Base-by-base conservation (phyloP, 2,797 vertebrate species). In the Pelodytes ibericus region DNA sequence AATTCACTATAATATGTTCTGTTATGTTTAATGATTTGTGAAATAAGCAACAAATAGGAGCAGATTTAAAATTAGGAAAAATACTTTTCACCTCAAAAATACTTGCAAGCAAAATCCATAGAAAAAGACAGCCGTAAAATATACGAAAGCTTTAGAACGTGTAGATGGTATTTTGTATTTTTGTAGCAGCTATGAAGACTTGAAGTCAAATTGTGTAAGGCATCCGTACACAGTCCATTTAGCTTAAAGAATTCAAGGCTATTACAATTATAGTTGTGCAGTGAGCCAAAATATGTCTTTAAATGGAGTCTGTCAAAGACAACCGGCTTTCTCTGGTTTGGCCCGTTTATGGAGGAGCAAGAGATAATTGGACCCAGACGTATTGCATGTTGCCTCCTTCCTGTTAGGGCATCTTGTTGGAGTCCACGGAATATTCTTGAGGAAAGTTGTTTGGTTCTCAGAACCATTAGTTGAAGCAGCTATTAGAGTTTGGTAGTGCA, bases 21-120 rank as follows among this genome's bases (percentile, higher is more conserved):
- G 57, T 63, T 36, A 39, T 69, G 77, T 24, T 56, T 73, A 79
- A 73, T 79, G 76, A 57, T 67, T 68, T 68, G 76, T 79, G 70
- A 79, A 79, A 79, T 56, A 72, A 62, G 25, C 10, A 44, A 16
- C 13, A 13, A 44, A 44, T 1, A 44, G 13, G 13, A 44, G 3
- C 39, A 39, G 41, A 36, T 51, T 56, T 6, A n/a, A 66, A 57
- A 31, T 57, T 59, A 65, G 31, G 24, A 31, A 22, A 53, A 53
- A 24, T 15, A 49, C 36, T 39, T 39, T 39, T 13, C 36, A 36
- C 33, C 5, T 6, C 5, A 36, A 36, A 36, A 36, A 1, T 36
- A 36, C 11, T 36, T 36, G 11, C 33, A 36, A 6, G 5, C 5
- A 36, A 36, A n/a, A n/a, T n/a, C n/a, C n/a, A n/a, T n/a, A n/a